Evolutionary conservation across 2,113 vertebrate species (phyloP).

Genomic region (Pomatostomus ruficeps): DNA sequence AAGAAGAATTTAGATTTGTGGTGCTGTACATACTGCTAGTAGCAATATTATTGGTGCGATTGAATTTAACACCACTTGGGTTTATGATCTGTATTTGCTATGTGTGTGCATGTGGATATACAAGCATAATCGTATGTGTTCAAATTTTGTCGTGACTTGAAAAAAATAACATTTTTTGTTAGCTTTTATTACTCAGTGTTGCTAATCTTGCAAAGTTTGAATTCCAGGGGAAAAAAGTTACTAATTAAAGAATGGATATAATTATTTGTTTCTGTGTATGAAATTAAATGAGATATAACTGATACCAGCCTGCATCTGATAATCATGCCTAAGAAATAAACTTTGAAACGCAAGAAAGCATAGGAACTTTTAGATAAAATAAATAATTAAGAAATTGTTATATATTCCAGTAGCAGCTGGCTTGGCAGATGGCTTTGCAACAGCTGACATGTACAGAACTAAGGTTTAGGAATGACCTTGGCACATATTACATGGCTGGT

Average conservation of each 20-base stretch:
- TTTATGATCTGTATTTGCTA: background rate
- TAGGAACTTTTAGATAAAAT: background rate
- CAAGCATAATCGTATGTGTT: background rate
- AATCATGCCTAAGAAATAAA: background rate
- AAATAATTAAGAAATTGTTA: background rate
- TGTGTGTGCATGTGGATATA: background rate
- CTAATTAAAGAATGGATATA: background rate
- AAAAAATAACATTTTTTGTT: background rate
- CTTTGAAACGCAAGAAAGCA: background rate
- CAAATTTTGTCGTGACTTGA: background rate
- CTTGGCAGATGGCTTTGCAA: slow-evolving; percentile 23
- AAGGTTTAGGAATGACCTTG: background rate
- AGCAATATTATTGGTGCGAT: background rate
- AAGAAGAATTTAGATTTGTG: background rate
- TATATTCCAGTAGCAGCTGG: slow-evolving; percentile 14
- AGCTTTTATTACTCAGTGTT: background rate
- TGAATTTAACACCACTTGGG: background rate
- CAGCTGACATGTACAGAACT: background rate
- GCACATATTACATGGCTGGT: background rate
- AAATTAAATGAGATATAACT: background rate
- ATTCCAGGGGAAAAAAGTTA: background rate
- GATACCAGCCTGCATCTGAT: background rate
- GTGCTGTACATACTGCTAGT: background rate
- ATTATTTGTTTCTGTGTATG: background rate
- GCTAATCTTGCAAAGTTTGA: background rate